Percentiles rank a stretch among this genome's conserved stretches.
Conservation (phyloP, 37 sponge, comb jelly and placozoan genomes). For the Diacarnus erythraeanus region DNA sequence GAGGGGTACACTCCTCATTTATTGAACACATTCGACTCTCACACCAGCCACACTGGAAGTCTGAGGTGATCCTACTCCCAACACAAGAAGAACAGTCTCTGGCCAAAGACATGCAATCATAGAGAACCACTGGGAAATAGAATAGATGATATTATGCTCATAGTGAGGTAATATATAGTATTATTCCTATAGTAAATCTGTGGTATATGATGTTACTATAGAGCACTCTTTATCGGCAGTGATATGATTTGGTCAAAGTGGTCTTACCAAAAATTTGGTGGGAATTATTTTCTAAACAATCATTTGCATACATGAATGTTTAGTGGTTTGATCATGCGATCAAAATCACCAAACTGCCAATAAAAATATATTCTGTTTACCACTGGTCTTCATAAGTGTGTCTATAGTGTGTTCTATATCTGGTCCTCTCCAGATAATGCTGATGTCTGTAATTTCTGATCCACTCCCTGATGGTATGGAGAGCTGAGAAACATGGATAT, state of each 20-base stretch:
- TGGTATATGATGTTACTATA: too few species aligned
- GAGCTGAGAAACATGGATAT: not conserved
- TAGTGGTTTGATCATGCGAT: too few species aligned
- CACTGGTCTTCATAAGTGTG: not conserved
- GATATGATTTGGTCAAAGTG: too few species aligned
- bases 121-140: constrained; percentile 14
- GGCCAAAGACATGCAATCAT: constrained; percentile 29
- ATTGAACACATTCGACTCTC: not conserved
- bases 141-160: not conserved
- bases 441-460: not conserved
- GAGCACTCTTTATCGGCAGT: too few species aligned
- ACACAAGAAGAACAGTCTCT: constrained; percentile 49
- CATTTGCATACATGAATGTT: too few species aligned
- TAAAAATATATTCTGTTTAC: not conserved
- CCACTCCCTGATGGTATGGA: not conserved
- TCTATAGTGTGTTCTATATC: not conserved
- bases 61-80: constrained; percentile 7
- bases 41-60: constrained; percentile 66
- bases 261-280: too few species aligned
- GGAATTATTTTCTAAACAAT: too few species aligned
- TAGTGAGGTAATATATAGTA: too few species aligned
- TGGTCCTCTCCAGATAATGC: not conserved
- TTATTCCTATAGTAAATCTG: too few species aligned
- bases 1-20: constrained; percentile 8
- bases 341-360: not conserved